Base-by-base conservation (phyloP, 1,140 invertebrate species). In the Bombus pascuorum region DNA sequence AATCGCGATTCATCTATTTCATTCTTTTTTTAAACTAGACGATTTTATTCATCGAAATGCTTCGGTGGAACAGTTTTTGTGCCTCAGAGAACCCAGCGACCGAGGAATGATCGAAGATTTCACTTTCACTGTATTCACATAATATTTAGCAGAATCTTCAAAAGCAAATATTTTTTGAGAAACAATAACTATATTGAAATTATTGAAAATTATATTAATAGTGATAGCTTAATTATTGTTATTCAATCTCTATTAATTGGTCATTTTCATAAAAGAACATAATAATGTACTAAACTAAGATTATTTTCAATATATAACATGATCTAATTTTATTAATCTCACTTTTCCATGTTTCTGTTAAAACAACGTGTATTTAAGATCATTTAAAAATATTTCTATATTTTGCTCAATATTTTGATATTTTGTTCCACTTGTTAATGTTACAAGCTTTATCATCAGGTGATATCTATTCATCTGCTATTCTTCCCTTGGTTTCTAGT, bases 11-110 rank as follows among this genome's bases (percentile, higher is more conserved):
- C 34, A 78, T 85, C 77, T 85, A 44, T 65, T 25, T 76, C 9
- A 22, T 72, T 72, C 0, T 72, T 71, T 42, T 42, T 42, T 72
- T 84, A 44, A 81, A 75, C 18, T n/a, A 44, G 76, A 82, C 78
- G 59, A 77, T 65, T 62, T 65, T 59, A 81, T 86, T 92, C 87
- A 93, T 94, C 92, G 91, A 93, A 93, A 91, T 94, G 92, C 91
- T 94, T 94, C 91, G 91, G 92, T 94, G 93, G 91, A 93, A 94
- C 90, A 92, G 91, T 87, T 72, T 86, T 87, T 87, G 90, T 87
- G 91, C 88, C 86, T 76, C 87, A 90, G 89, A 83, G 77, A 90
- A 86, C 72, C 65, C 71, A 87, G 85, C 85, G 73, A 93, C 77
- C 71, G 78, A 59, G 15, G 70, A 39, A 81, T 66, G 39, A 73